Percentiles rank a stretch among this genome's conserved stretches.
Conservation (phyloP, 53 echinoderm and acorn worm species). For the Crossaster papposus region DNA sequence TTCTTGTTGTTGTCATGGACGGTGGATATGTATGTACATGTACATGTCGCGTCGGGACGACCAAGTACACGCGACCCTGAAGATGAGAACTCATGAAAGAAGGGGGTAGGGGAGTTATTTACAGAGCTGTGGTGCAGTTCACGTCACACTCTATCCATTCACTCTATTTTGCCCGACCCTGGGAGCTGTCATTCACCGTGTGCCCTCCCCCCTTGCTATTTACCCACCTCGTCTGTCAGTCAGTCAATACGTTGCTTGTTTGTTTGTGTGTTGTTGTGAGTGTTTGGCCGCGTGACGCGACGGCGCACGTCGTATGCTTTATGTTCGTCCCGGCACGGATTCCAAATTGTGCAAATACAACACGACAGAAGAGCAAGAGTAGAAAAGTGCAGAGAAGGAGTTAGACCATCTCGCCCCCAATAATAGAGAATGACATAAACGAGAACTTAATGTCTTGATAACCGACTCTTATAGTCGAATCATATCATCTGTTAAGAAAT, state of each 20-base stretch:
- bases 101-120: slow-evolving; percentile 16
- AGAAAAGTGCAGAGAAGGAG: neutral
- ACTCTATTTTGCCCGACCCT: neutral
- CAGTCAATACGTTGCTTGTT: slow-evolving; percentile 53
- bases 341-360: neutral
- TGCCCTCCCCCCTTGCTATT: slow-evolving; percentile 20
- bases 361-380: neutral
- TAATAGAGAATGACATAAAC: neutral
- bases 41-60: slow-evolving; percentile 5
- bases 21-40: slow-evolving; percentile 6
- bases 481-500: neutral
- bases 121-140: slow-evolving; percentile 37
- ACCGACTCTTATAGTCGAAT: neutral
- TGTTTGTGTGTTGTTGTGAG: slow-evolving; percentile 61
- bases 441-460: neutral
- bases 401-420: neutral
- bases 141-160: neutral
- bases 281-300: slow-evolving; percentile 60
- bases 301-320: slow-evolving; percentile 1
- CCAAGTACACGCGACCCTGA: slow-evolving; percentile 53
- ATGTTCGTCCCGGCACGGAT: slow-evolving; percentile 8
- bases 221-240: slow-evolving; percentile 55
- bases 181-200: slow-evolving; percentile 34
- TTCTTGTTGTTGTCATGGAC: neutral
- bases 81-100: neutral